A percentile compares a stretch with the other conserved stretches of the same genome.
phyloP scores from a whole-genome alignment of 2,113 vertebrate species.

The Eidolon helvum region DNA sequence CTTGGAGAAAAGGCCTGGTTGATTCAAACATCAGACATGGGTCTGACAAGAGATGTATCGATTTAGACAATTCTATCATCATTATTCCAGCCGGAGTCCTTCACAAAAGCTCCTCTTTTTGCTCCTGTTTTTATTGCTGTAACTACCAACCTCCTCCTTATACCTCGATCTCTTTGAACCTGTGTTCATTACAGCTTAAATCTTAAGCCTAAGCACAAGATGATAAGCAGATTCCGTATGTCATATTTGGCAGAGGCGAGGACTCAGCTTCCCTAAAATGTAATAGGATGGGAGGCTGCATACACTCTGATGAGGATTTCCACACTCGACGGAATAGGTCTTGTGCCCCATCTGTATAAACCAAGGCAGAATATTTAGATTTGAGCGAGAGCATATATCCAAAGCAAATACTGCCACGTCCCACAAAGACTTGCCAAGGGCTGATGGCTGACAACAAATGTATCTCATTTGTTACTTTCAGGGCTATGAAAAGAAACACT shows the following conservation, averaged over 20 bases:
- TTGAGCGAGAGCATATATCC: conserved; percentile 42
- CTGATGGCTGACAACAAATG: conserved; percentile 34
- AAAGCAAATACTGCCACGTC: conserved; percentile 48
- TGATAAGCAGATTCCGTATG: conserved; percentile 67
- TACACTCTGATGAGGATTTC: conserved; percentile 57
- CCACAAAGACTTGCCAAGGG: conserved; percentile 51
- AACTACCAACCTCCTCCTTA: conserved; percentile 81
- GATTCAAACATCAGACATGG: conserved; percentile 90
- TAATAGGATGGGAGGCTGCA: conserved; percentile 51
- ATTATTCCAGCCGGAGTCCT: conserved; percentile 87
- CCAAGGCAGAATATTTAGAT: conserved; percentile 64
- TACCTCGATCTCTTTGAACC: conserved; percentile 81
- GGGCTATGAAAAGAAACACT: neutral
- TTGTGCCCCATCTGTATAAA: conserved; percentile 74
- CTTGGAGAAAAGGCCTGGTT: conserved; percentile 86
- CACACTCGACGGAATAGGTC: conserved; percentile 66
- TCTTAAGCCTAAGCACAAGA: conserved; percentile 75
- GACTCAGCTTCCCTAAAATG: conserved; percentile 37
- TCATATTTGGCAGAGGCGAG: conserved; percentile 6
- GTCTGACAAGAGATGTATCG: conserved; percentile 89
- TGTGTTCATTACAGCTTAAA: conserved; percentile 82
- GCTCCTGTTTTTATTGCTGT: conserved; percentile 84
- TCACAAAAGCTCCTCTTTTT: conserved; percentile 85
- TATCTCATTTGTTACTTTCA: neutral
- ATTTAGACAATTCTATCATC: conserved; percentile 91